Evolutionary conservation across 1,140 invertebrate species (phyloP), one percentile per base, ranked within the genome.

Genomic region (Druon quercuslanigerum): DNA sequence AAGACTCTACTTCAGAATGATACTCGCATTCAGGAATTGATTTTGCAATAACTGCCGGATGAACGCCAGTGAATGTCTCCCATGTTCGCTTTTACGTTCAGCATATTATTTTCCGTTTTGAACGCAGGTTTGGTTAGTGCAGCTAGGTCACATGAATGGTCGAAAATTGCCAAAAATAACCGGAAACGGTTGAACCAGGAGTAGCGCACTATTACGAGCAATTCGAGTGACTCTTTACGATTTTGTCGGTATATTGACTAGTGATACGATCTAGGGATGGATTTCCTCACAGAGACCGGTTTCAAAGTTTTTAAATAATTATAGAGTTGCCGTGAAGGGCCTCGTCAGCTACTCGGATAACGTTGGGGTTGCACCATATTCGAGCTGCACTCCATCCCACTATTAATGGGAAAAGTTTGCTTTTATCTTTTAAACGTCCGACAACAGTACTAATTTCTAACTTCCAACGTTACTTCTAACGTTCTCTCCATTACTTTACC

Each of bases 351-450:
- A 88, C 85, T 85, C 83, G 81, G 80, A 86, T 86, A 87, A 81
- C 78, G 78, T 81, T 76, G 75, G 80, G 79, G 78, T 79, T 78
- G 83, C 79, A 78, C 75, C 76, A 78, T 75, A 72, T 77, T 66
- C 19, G 77, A 75, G 50, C 81, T 74, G 79, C 84, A 84, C 85
- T 86, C 83, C 80, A 80, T 81, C 79, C 78, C 77, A 82, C 88
- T 88, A 91, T 91, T 91, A 91, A 91, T 91, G 90, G 89, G 89
- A 91, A 91, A 91, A 91, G 90, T 91, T 91, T 86, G 84, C 87
- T 90, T 91, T 91, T 91, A 91, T 91, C 90, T 91, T 91, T 91
- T 89, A 91, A 91, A 90, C 87, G 90, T 82, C 86, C 83, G 78
- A 86, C 86, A 91, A 91, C 90, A 88, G 86, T 88, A 88, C 88